Evolutionary conservation across 2,113 vertebrate species (phyloP).

Genomic region (Pongo pygmaeus): DNA sequence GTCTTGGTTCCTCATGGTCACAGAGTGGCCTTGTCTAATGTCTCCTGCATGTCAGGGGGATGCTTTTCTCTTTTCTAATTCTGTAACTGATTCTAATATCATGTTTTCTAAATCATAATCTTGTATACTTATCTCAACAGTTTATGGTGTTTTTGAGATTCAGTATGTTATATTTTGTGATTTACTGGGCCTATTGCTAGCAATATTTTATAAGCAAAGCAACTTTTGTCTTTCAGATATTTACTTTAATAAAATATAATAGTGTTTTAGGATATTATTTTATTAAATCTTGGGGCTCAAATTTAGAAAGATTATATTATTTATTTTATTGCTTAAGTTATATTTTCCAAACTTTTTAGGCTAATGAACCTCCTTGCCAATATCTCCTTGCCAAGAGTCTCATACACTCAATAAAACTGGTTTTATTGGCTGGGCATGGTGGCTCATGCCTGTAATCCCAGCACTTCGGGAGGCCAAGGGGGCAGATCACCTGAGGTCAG

Average conservation of each 20-base stretch:
- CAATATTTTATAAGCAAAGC: neutral
- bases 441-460: too few species aligned
- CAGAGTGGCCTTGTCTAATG: neutral
- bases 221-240: neutral
- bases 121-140: neutral
- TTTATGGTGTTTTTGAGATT: neutral
- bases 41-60: neutral
- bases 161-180: conserved; percentile 21
- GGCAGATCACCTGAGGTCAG: too few species aligned
- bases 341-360: neutral
- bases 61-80: conserved; percentile 7
- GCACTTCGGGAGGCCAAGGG: too few species aligned
- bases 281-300: neutral
- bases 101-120: neutral
- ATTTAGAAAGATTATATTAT: neutral
- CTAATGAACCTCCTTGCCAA: neutral
- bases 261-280: neutral
- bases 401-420: neutral
- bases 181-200: neutral
- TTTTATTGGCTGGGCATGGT: neutral
- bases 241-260: neutral
- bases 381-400: neutral
- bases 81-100: neutral
- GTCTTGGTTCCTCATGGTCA: neutral
- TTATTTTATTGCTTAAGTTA: neutral